Base-by-base conservation (phyloP, 2,113 vertebrate genomes). In the Pseudonaja textilis region DNA sequence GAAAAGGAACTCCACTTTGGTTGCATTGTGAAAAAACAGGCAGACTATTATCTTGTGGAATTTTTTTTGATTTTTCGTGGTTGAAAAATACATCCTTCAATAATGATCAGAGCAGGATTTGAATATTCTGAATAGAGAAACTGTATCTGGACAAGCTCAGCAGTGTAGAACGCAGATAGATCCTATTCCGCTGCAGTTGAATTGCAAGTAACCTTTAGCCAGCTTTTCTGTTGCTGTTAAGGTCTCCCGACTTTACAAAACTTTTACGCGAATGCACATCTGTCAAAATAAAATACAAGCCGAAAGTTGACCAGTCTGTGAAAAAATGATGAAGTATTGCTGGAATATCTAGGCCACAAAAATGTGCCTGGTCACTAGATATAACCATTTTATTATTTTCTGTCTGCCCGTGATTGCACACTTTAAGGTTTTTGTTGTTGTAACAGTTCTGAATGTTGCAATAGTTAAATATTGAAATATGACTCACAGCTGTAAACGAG, bases 261-360 rank as follows among this genome's bases (percentile, higher is more conserved):
- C 18, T 45, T 89, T 26, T 69, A 93, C 92, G 89, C 90, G 85
- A 95, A 95, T 22, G 93, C 20, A 88, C 54, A 90, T 54, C 90
- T 96, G 95, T 95, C 96, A 94, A 88, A 87, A 25, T 94, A 88
- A 93, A 95, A 95, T 97, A 61, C 29, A 87, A 91, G 92, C 22
- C 29, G n/a, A 89, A 91, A 95, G 61, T 93, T 81, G 45, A 92
- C 26, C 34, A 89, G 57, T 89, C 95, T 93, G 61, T 42, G 39
- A 91, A 94, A 26, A 91, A 96, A 91, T 0, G 95, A 96, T 94
- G 90, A 96, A 95, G 95, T 18, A 74, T n/a, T 2, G 16, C 69
- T 39, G 39, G 2, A 20, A 81, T 39, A 81, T 39, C 69, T 39
- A 5, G 18, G 18, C 34, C 1, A 81, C 34, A 81, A 81, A 81